Conservation (phyloP, 1,140 invertebrate species). For the Triops cancriformis region DNA sequence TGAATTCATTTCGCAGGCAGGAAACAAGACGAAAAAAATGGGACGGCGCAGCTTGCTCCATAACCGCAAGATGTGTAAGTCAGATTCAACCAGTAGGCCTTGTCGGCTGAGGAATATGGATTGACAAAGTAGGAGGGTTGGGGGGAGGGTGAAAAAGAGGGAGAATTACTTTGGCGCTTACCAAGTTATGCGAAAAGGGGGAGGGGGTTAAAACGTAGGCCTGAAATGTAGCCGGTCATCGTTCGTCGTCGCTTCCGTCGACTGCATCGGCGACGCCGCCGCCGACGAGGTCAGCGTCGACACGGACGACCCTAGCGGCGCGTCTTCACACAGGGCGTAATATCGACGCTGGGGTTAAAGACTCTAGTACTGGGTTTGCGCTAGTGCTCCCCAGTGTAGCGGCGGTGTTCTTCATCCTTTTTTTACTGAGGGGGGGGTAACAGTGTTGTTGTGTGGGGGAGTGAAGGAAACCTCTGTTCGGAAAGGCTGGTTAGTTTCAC, state of each 20-base stretch:
- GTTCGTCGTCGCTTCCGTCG: not conserved
- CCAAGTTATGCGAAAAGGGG: not conserved
- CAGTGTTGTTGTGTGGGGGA: too few relatives aligned
- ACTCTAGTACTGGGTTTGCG: not conserved
- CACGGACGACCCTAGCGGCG: not conserved
- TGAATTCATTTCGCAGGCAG: not conserved
- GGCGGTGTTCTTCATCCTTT: not conserved
- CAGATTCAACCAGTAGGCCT: constrained; percentile 5
- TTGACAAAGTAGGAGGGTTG: not conserved
- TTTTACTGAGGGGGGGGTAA: not conserved
- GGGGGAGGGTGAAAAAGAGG: not conserved
- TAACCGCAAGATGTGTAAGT: not conserved
- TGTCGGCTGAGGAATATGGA: constrained; percentile 7
- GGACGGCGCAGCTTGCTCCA: not conserved
- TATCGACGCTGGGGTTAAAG: constrained; percentile 12
- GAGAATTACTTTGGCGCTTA: not conserved
- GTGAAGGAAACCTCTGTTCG: too few relatives aligned
- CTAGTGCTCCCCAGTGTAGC: not conserved
- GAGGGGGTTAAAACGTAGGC: not conserved
- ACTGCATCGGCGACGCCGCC: constrained; percentile 1
- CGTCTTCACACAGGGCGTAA: not conserved
- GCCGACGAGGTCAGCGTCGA: constrained; percentile 6
- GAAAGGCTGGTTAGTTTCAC: not conserved
- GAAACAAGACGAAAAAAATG: not conserved
- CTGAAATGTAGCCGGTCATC: not conserved